Conservation (phyloP, 2,113 vertebrate genomes). For the Panthera leo region DNA sequence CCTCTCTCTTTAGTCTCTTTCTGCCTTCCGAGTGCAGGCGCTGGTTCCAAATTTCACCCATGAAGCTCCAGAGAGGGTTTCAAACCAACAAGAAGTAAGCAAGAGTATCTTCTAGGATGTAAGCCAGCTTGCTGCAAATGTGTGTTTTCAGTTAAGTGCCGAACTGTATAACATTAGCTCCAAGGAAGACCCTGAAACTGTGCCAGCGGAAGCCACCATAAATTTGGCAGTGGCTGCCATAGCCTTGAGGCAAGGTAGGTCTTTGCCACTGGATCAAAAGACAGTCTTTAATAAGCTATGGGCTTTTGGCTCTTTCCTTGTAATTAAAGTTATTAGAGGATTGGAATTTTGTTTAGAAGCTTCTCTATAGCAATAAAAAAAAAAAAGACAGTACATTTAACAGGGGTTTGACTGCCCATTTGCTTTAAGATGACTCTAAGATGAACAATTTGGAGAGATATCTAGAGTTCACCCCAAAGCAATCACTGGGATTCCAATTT, state of each 20-base stretch:
- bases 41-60: not conserved
- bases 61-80: not conserved
- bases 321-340: conserved; percentile 53
- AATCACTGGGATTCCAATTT: not conserved
- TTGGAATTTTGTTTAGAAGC: conserved; percentile 35
- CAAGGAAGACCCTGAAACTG: not conserved
- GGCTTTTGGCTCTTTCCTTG: not conserved
- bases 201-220: not conserved
- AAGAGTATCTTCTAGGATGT: not conserved
- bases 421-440: not conserved
- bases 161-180: not conserved
- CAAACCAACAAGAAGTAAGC: not conserved
- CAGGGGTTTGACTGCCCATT: not conserved
- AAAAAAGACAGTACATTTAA: not conserved
- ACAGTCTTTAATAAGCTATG: not conserved
- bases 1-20: not conserved
- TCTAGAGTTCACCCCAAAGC: not conserved
- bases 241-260: not conserved
- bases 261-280: conserved; percentile 41
- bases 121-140: not conserved
- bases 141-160: conserved; percentile 1
- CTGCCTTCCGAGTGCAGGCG: not conserved
- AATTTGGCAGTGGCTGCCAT: not conserved
- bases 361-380: not conserved
- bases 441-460: not conserved